These are phyloP conservation scores for Harpagoxenus sublaevis DNA, from an alignment of 2,888 invertebrate species.

Conservation along the genomic window DNA sequence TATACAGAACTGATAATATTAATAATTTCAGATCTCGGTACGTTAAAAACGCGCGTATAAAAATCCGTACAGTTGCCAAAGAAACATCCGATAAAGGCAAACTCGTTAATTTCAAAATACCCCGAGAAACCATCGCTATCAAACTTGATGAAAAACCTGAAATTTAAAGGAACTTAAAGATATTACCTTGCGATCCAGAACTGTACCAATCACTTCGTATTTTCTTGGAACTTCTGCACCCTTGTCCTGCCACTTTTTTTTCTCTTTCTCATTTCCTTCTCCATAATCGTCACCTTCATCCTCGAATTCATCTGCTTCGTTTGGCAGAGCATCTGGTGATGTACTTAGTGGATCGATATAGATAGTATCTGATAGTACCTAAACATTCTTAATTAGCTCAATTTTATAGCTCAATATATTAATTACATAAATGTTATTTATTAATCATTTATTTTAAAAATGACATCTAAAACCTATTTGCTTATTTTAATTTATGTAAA, in stretches of 20 bases:
- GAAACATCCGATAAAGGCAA: neutral
- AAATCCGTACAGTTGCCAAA: neutral
- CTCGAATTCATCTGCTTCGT: slow-evolving; percentile 51
- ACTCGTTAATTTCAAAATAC: neutral
- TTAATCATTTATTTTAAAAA: slow-evolving; percentile 1
- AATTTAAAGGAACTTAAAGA: neutral
- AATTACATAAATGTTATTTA: neutral
- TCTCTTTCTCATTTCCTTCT: slow-evolving; percentile 55
- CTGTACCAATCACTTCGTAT: slow-evolving; percentile 80
- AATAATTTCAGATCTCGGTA: neutral
- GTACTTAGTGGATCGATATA: slow-evolving; percentile 63
- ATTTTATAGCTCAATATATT: neutral
- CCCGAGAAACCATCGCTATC: slow-evolving; percentile 17
- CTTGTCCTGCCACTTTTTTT: slow-evolving; percentile 62
- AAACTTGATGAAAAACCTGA: slow-evolving; percentile 51
- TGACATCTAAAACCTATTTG: neutral
- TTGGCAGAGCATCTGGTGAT: slow-evolving; percentile 29
- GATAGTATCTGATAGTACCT: slow-evolving; percentile 60
- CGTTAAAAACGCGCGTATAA: neutral
- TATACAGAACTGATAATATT: neutral
- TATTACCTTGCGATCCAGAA: slow-evolving; percentile 72
- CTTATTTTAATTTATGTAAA: neutral
- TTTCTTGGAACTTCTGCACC: slow-evolving; percentile 58
- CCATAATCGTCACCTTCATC: slow-evolving; percentile 52
- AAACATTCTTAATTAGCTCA: slow-evolving; percentile 40